phyloP scores from a whole-genome alignment of 2,888 invertebrate genomes.

The Reticulitermes lucifugus region DNA sequence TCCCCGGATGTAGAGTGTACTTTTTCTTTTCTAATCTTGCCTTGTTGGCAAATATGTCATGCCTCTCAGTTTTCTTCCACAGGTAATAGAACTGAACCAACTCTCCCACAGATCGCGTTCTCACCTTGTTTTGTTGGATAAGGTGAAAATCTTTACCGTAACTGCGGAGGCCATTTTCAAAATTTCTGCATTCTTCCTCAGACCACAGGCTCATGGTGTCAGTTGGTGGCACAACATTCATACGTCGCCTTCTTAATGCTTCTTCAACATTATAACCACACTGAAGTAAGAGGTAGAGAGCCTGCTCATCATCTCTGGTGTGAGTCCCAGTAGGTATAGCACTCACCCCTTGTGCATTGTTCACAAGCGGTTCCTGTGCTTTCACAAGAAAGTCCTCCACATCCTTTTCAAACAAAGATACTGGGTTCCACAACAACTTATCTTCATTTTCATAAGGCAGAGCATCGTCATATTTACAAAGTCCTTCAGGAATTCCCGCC shows the following conservation, averaged over 20 bases:
- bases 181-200: conserved; percentile 96
- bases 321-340: conserved; percentile 79
- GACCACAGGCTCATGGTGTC: conserved; percentile 92
- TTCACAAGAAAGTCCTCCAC: conserved; percentile 83
- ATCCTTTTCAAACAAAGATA: conserved; percentile 75
- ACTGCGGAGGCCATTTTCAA: conserved; percentile 93
- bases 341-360: conserved; percentile 64
- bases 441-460: conserved; percentile 96
- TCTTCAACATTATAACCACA: conserved; percentile 97
- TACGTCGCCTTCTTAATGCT: conserved; percentile 83
- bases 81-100: conserved; percentile 88
- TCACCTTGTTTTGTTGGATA: conserved; percentile 92
- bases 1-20: conserved; percentile 90
- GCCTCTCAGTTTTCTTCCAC: conserved; percentile 99
- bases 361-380: conserved; percentile 64
- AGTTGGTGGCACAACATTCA: conserved; percentile 75
- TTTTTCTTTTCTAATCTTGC: conserved; percentile 92
- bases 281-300: conserved; percentile 88
- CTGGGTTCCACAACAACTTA: conserved; percentile 93
- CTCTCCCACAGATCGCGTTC: conserved; percentile 95
- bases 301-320: conserved; percentile 89
- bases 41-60: conserved; percentile 90
- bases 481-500: conserved; percentile 91
- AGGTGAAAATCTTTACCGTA: conserved; percentile 97
- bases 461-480: conserved; percentile 94